phyloP scores from a whole-genome alignment of 37 sponge, comb jelly and placozoan species.

The Halichondria panicea region DNA sequence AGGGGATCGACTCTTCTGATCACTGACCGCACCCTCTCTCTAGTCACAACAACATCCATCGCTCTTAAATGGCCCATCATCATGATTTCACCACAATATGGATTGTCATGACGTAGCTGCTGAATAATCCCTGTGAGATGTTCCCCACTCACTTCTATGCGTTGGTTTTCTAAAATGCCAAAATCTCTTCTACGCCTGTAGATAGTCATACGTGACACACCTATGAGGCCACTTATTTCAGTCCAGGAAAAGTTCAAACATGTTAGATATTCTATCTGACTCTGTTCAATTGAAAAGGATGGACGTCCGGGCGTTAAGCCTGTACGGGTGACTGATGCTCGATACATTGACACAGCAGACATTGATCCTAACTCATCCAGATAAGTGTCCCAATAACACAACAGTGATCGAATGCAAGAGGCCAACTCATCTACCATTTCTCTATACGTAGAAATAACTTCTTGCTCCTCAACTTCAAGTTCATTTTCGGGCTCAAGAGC shows the following conservation, averaged over 20 bases:
- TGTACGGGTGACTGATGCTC: no score
- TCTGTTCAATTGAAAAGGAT: slow-evolving; percentile 3
- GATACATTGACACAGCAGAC: no score
- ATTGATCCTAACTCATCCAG: no score
- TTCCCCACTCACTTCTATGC: slow-evolving; percentile 2
- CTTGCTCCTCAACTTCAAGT: no score
- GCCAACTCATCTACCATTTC: no score
- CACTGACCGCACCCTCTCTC: not conserved
- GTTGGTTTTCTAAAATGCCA: not conserved
- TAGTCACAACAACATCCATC: slow-evolving; percentile 16
- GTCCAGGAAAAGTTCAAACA: slow-evolving; percentile 52
- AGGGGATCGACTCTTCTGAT: slow-evolving; percentile 18
- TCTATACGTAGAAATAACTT: no score
- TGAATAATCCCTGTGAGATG: slow-evolving; percentile 2
- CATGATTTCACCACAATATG: slow-evolving; percentile 39
- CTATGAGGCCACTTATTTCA: slow-evolving; percentile 18
- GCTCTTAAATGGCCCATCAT: slow-evolving; percentile 16
- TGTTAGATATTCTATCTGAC: slow-evolving; percentile 37
- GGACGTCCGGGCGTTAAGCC: no score
- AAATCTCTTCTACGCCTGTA: slow-evolving; percentile 43
- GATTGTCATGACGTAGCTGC: slow-evolving; percentile 9
- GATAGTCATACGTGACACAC: slow-evolving; percentile 36
- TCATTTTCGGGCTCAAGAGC: no score
- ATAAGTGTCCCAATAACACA: no score
- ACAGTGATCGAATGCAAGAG: no score